Evolutionary conservation across 2,113 vertebrate species (phyloP).

Genomic region (Galeopterus variegatus): DNA sequence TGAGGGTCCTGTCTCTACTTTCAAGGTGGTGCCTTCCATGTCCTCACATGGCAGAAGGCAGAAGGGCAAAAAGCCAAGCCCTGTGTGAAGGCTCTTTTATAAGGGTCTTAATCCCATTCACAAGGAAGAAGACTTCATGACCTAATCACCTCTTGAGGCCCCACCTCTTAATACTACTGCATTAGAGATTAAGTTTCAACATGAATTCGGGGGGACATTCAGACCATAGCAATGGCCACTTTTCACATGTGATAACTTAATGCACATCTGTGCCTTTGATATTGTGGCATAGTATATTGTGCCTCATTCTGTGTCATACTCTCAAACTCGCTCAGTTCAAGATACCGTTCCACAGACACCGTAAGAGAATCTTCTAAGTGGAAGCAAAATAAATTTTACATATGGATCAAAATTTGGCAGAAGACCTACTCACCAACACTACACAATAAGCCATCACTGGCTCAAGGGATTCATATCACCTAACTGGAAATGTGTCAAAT

Average conservation of each 20-base stretch:
- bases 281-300: background rate
- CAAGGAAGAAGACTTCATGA: background rate
- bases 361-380: background rate
- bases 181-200: background rate
- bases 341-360: background rate
- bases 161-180: background rate
- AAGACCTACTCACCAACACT: background rate
- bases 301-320: background rate
- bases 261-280: background rate
- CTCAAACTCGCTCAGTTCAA: background rate
- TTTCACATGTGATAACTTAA: background rate
- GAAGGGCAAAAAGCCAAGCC: background rate
- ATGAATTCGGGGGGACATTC: background rate
- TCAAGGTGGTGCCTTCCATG: background rate
- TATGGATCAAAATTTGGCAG: background rate
- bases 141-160: background rate
- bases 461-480: background rate
- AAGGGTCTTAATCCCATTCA: background rate
- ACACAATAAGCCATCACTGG: background rate
- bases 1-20: background rate
- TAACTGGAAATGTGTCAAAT: slow-evolving; percentile 43
- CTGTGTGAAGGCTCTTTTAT: background rate
- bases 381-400: slow-evolving; percentile 36
- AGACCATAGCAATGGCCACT: background rate
- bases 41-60: background rate